Percentiles rank a stretch among this genome's conserved stretches.
Conservation (phyloP, 2,888 invertebrate genomes). For the Opisthograptis luteolata region DNA sequence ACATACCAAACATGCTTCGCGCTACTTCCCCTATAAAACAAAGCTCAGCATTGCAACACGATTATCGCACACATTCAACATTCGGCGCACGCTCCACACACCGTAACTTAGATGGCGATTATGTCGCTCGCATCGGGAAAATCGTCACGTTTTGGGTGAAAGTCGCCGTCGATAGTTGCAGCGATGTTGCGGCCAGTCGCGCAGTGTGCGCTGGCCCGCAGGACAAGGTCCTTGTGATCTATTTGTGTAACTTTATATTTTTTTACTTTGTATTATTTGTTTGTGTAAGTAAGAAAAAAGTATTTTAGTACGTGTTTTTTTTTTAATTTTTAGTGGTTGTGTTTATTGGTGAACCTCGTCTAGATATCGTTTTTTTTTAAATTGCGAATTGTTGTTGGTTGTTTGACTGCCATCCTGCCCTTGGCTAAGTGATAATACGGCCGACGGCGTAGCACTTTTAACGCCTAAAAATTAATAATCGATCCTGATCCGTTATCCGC, state of each 20-base stretch:
- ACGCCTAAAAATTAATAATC: too few species aligned
- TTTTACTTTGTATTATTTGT: conserved; percentile 3
- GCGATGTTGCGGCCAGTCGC: conserved; percentile 12
- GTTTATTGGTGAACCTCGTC: too few species aligned
- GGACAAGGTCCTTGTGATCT: conserved; percentile 7
- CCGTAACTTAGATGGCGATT: conserved; percentile 41
- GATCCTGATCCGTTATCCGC: too few species aligned
- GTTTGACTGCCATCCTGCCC: too few species aligned
- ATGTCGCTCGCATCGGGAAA: conserved; percentile 42
- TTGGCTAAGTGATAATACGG: too few species aligned
- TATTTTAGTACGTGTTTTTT: too few species aligned
- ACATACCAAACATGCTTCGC: too few species aligned
- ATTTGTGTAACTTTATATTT: conserved; percentile 8
- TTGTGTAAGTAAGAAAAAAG: too few species aligned
- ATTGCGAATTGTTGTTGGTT: too few species aligned
- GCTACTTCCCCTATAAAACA: neutral
- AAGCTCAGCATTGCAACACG: conserved; percentile 30
- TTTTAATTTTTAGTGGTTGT: too few species aligned
- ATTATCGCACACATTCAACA: conserved; percentile 24
- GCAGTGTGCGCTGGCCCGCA: conserved; percentile 20
- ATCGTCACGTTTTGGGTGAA: conserved; percentile 51
- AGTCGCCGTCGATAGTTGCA: conserved; percentile 26
- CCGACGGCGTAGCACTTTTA: too few species aligned
- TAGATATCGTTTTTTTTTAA: too few species aligned
- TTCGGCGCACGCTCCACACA: conserved; percentile 25